Conservation (phyloP, 2,113 vertebrate genomes). For the Brachyistius frenatus region DNA sequence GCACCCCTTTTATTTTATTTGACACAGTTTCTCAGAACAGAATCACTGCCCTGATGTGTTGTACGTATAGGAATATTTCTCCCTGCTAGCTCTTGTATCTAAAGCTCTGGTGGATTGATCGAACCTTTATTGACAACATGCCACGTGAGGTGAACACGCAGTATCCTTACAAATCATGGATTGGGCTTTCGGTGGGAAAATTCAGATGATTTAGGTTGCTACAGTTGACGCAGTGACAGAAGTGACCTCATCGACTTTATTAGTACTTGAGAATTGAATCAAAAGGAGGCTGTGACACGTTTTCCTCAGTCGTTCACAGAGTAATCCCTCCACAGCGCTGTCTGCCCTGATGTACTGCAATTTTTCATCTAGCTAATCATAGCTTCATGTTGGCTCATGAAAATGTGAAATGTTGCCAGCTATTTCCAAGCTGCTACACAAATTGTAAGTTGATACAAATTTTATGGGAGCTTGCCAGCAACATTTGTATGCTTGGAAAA, state of each 20-base stretch:
- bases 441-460: constrained; percentile 28
- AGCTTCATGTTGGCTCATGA: constrained; percentile 32
- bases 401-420: constrained; percentile 49
- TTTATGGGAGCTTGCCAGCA: constrained; percentile 26
- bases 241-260: constrained; percentile 31
- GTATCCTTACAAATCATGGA: constrained; percentile 9
- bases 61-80: constrained; percentile 42
- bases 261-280: constrained; percentile 26
- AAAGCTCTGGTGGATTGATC: constrained; percentile 31
- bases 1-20: constrained; percentile 1
- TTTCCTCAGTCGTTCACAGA: constrained; percentile 31
- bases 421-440: constrained; percentile 35
- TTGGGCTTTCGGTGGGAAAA: constrained; percentile 14
- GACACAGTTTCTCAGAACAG: constrained; percentile 13
- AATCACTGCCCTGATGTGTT: constrained; percentile 33
- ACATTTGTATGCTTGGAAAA: constrained; percentile 49
- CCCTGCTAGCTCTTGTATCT: constrained; percentile 40
- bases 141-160: constrained; percentile 22
- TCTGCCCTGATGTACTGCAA: constrained; percentile 46
- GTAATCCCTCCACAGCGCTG: constrained; percentile 15
- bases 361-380: constrained; percentile 38
- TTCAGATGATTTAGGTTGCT: constrained; percentile 15
- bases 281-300: constrained; percentile 19
- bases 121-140: constrained; percentile 7
- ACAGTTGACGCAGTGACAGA: constrained; percentile 19